Conservation (phyloP, 1,140 invertebrate species). For the Charaxes varanes region DNA sequence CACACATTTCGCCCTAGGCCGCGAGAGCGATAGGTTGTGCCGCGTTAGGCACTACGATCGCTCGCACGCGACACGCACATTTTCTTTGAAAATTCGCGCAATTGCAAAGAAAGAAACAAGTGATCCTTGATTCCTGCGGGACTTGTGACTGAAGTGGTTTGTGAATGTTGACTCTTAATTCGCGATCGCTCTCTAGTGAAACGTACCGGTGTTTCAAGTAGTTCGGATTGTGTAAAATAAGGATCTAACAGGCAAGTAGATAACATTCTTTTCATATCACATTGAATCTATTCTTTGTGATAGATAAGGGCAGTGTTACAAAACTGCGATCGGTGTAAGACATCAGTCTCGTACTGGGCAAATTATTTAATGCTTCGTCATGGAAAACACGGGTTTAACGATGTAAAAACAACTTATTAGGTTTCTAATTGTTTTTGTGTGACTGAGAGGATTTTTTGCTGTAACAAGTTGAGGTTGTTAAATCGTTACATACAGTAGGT, state of each 20-base stretch:
- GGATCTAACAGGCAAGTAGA: conserved; percentile 46
- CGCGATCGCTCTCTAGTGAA: conserved; percentile 58
- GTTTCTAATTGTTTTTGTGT: too few species aligned
- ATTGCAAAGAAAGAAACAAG: conserved; percentile 70
- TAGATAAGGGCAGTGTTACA: conserved; percentile 9
- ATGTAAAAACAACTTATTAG: too few species aligned
- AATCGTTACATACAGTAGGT: too few species aligned
- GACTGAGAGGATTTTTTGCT: too few species aligned
- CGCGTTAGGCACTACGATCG: conserved; percentile 56
- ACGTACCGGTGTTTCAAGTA: conserved; percentile 50
- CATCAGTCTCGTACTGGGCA: background rate
- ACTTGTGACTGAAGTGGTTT: conserved; percentile 58
- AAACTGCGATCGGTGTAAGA: background rate
- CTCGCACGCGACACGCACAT: conserved; percentile 49
- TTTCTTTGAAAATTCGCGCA: conserved; percentile 70
- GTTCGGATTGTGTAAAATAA: conserved; percentile 57
- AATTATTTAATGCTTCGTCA: background rate
- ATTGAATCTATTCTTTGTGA: conserved; percentile 6
- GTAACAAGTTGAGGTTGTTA: too few species aligned
- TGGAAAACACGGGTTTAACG: background rate
- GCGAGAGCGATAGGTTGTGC: conserved; percentile 66
- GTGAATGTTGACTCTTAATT: conserved; percentile 36
- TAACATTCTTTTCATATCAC: conserved; percentile 25
- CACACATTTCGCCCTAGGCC: conserved; percentile 48
- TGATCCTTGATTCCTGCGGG: conserved; percentile 33